phyloP scores from a whole-genome alignment of 2,113 vertebrate genomes.

The Hiodon alosoides region DNA sequence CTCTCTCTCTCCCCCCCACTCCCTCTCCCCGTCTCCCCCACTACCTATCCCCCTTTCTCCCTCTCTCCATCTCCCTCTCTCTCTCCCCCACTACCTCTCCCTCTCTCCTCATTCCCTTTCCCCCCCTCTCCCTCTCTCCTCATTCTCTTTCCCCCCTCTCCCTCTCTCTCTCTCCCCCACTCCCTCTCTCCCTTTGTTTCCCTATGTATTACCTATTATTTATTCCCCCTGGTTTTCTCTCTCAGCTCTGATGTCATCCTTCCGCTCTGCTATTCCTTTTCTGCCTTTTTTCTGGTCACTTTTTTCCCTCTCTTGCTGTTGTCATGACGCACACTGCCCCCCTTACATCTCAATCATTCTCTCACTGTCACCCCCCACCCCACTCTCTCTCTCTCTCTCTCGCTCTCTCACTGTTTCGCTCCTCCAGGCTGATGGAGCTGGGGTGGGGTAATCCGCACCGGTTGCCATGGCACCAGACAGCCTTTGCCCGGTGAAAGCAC shows the following conservation, averaged over 20 bases:
- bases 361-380: slow-evolving; percentile 21
- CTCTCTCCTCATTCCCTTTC: slow-evolving; percentile 15
- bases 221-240: neutral
- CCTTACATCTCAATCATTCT: slow-evolving; percentile 17
- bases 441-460: slow-evolving; percentile 79
- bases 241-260: neutral
- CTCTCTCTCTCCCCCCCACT: neutral
- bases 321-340: slow-evolving; percentile 50
- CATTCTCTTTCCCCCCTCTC: slow-evolving; percentile 22
- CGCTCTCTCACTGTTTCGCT: slow-evolving; percentile 14
- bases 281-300: no score
- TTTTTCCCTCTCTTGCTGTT: slow-evolving; percentile 6
- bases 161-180: neutral
- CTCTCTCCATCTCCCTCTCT: neutral
- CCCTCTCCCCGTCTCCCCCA: neutral
- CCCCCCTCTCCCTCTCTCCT: slow-evolving; percentile 3
- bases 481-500: slow-evolving; percentile 79
- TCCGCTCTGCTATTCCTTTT: neutral
- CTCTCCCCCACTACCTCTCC: no score
- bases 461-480: slow-evolving; percentile 92
- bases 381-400: slow-evolving; percentile 12
- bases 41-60: slow-evolving; percentile 6
- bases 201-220: neutral
- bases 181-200: slow-evolving; percentile 11
- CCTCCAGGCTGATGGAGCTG: slow-evolving; percentile 55